Evolutionary conservation across 2,888 invertebrate genomes (phyloP), one percentile per base, ranked within the genome.

Genomic region (Noctuana brunneofusca): DNA sequence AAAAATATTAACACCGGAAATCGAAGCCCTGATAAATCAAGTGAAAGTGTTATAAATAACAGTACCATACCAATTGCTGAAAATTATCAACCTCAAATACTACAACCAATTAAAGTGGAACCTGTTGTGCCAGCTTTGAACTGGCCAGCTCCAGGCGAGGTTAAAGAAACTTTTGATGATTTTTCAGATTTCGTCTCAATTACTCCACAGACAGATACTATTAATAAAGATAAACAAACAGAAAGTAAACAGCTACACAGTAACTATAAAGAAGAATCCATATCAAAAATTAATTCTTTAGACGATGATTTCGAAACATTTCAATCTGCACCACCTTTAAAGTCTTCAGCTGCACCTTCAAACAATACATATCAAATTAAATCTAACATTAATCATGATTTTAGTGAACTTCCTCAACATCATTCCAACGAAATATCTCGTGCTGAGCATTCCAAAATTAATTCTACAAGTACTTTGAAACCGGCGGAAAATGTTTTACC

Each of bases 101-200:
- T 92, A 64, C 87, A 91, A 70, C 92, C 92, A 30, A 84, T 91
- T 55, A 91, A 84, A 75, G 68, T 91, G 63, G 86, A 89, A 67
- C 85, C 87, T 1, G 71, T 79, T 12, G 81, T 86, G 67, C 91
- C 92, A 9, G 83, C 84, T n/a, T 75, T 92, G 27, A 92, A 92
- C 67, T 92, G 92, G 92, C 92, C 92, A 12, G 85, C 87, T 65
- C 92, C 92, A 64, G 92, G 92, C 4, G 84, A 92, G 73, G 86
- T 92, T 0, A 91, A 89, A 69, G 86, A 82, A 65, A 84, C 82
- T 1, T 91, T 89, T 75, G 86, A 89, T 52, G 87, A 89, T 68
- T 91, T 91, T 69, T 78, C 90, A 8, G 88, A 90, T 67, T 89
- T 90, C 66, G 73, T 86, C 43, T 82, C 86, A 20, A 83, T 72